phyloP scores from a whole-genome alignment of 2,113 vertebrate genomes.

The Eclectus roratus region DNA sequence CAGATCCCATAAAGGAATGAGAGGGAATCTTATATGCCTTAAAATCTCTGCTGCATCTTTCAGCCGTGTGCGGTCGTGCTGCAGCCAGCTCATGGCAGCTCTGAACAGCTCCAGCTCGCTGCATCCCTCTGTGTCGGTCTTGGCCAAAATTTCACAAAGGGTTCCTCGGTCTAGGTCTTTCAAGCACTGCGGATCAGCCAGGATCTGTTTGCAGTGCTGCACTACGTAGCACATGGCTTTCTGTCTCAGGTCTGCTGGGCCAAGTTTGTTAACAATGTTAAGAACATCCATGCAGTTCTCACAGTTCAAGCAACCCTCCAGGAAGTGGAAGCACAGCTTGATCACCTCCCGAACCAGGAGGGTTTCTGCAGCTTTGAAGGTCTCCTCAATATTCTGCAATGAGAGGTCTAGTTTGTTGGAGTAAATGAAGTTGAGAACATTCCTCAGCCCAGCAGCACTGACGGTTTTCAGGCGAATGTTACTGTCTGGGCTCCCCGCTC shows the following conservation, averaged over 20 bases:
- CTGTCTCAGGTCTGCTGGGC: constrained; percentile 7
- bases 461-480: neutral
- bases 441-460: constrained; percentile 41
- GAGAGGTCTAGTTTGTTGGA: constrained; percentile 54
- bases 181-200: neutral
- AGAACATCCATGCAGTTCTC: constrained; percentile 50
- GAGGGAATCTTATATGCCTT: constrained; percentile 33
- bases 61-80: neutral
- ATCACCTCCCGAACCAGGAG: constrained; percentile 65
- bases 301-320: constrained; percentile 25
- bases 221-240: neutral
- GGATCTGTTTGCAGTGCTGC: constrained; percentile 1
- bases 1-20: constrained; percentile 46
- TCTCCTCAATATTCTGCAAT: constrained; percentile 52
- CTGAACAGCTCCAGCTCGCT: constrained; percentile 52
- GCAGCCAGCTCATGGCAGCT: constrained; percentile 19
- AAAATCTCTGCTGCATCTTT: neutral
- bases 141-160: constrained; percentile 45
- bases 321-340: constrained; percentile 51
- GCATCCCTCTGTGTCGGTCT: neutral
- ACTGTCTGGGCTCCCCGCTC: fast-evolving
- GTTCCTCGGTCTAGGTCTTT: constrained; percentile 19
- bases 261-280: neutral
- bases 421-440: constrained; percentile 64
- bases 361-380: constrained; percentile 45